Conservation (phyloP, 2,113 vertebrate genomes). For the Rostratula benghalensis region DNA sequence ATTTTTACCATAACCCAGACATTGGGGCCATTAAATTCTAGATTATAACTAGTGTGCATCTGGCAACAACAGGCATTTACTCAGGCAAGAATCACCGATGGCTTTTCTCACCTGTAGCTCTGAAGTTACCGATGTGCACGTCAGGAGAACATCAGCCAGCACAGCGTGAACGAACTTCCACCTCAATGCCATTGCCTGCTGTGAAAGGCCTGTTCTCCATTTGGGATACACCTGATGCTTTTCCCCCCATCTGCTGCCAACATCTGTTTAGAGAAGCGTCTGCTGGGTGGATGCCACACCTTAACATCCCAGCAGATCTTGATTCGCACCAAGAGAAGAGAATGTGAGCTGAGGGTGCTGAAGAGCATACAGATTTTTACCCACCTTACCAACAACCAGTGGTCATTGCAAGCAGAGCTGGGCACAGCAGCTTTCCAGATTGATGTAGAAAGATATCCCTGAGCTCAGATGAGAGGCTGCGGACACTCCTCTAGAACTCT, state of each 20-base stretch:
- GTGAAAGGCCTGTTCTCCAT: not conserved
- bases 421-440: not conserved
- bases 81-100: not conserved
- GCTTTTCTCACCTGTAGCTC: not conserved
- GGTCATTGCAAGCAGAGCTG: not conserved
- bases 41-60: not conserved
- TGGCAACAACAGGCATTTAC: not conserved
- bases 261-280: not conserved
- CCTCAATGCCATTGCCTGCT: not conserved
- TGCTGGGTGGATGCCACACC: not conserved
- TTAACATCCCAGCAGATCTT: not conserved
- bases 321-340: not conserved
- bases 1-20: not conserved
- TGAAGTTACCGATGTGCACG: not conserved
- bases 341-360: fast-evolving
- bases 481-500: not conserved
- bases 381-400: not conserved
- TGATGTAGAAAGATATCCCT: not conserved
- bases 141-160: not conserved
- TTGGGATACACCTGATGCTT: not conserved
- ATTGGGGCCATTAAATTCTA: not conserved
- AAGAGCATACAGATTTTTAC: not conserved
- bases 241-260: not conserved
- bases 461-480: not conserved
- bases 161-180: not conserved